Evolutionary conservation across 2,797 vertebrate species (phyloP).

Genomic region (Tadarida brasiliensis): DNA sequence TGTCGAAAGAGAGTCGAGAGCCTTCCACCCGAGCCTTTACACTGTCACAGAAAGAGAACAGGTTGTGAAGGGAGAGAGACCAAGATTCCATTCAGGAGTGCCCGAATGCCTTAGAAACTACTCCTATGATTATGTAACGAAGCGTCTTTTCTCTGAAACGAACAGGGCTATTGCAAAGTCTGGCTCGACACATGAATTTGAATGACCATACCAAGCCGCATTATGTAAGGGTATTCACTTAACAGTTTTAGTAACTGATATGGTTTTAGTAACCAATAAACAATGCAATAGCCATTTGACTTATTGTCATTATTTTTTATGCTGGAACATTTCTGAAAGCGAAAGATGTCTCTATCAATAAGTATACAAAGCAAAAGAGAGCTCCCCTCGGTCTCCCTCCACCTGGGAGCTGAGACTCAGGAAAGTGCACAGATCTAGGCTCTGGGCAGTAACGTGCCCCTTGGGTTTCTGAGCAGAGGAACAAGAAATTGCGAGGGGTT

Average conservation of each 20-base stretch:
- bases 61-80: background rate
- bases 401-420: no score
- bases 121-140: background rate
- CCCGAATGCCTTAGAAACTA: background rate
- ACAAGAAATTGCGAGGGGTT: accelerated
- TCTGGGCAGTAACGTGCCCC: background rate
- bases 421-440: background rate
- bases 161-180: background rate
- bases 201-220: background rate
- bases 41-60: background rate
- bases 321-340: background rate
- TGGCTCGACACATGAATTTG: background rate
- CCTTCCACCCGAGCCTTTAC: background rate
- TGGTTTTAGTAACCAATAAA: background rate
- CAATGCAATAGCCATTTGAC: background rate
- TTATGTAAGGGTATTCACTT: background rate
- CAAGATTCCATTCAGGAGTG: background rate
- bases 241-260: background rate
- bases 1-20: background rate
- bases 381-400: background rate
- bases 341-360: background rate
- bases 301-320: background rate
- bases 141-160: background rate
- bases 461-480: background rate
- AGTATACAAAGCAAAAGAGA: background rate